Base-by-base conservation (phyloP, 2,113 vertebrate genomes). In the Hypocryptadius cinnamomeus region DNA sequence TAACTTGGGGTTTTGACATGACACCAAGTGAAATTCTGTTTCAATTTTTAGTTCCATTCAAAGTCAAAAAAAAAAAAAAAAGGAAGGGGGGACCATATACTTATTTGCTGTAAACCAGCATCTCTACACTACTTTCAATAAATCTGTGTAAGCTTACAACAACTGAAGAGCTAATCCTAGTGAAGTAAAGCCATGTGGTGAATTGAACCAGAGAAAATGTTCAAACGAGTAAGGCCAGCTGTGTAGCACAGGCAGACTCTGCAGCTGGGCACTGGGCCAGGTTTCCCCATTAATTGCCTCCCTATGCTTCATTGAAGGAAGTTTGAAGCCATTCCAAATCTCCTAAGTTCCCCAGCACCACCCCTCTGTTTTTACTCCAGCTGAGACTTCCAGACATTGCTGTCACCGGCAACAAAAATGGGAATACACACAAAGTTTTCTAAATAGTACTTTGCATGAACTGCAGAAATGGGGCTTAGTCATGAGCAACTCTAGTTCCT, bases 201-300 rank as follows among this genome's bases (percentile, higher is more conserved):
- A 88, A 84, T 6, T 82, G 79, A 96, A 96, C 72, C 87, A 90
- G 93, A 94, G 87, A 95, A 96, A 96, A 95, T 92, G 92, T 85
- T 95, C 72, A 84, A 96, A 90, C 91, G 72, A 95, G 88, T 91
- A 83, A 80, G 91, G 76, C 85, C 93, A 96, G 87, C 93, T 95
- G 93, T 92, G 72, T 3, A 92, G 28, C 69, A 84, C 82, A 91
- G 72, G 79, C 93, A 92, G 69, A 39, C 79, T 94, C 51, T 93
- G 91, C 48, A 90, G 72, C 76, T 90, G 90, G 96, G 94, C 94
- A 35, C 18, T 45, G 72, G 72, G 87, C 94, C 94, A 96, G 39
- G 44, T 68, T 94, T 95, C 72, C 82, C 82, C 45, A 93, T 94
- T 96, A 96, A 95, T 91, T 95, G 79, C 82, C 93, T 96, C 76